Evolutionary conservation across 37 sponge, comb jelly and placozoan species (phyloP).

Genomic region (Halichondria panicea): DNA sequence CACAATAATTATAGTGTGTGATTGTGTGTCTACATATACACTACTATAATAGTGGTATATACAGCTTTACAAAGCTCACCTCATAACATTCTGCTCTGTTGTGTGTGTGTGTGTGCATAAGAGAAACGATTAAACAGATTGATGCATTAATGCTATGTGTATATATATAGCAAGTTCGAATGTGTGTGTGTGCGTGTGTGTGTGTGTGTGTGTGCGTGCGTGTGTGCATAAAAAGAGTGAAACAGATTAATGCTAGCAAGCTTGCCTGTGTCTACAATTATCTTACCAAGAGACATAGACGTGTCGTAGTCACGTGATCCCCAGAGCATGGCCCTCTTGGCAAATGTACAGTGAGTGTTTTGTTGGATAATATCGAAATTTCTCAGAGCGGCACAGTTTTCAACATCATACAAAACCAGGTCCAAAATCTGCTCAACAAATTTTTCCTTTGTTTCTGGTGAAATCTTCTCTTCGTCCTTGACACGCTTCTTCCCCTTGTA

Average conservation of each 20-base stretch:
- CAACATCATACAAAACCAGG: constrained; percentile 71
- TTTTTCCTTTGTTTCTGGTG: constrained; percentile 14
- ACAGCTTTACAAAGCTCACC: background rate
- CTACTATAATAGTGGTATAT: background rate
- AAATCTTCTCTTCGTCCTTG: constrained; percentile 41
- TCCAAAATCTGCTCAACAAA: constrained; percentile 53
- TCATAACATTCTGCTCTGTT: constrained; percentile 21
- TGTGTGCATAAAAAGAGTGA: no score
- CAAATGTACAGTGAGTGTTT: constrained; percentile 80
- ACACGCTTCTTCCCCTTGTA: constrained; percentile 40
- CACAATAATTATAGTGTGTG: no score
- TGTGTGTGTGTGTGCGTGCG: no score
- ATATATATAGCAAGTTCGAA: background rate
- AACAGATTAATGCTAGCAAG: no score
- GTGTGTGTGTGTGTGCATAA: no score
- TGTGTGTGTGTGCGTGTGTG: background rate
- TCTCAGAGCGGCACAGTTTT: constrained; percentile 47
- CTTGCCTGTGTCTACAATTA: no score
- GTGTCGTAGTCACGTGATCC: constrained; percentile 60
- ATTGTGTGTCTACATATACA: background rate
- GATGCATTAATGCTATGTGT: background rate
- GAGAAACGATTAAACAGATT: no score
- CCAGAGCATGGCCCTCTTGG: constrained; percentile 73
- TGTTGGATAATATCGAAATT: constrained; percentile 66
- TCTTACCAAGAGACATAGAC: constrained; percentile 42